Evolutionary conservation across 2,888 invertebrate species (phyloP).

Genomic region (Drosophila leonis): DNA sequence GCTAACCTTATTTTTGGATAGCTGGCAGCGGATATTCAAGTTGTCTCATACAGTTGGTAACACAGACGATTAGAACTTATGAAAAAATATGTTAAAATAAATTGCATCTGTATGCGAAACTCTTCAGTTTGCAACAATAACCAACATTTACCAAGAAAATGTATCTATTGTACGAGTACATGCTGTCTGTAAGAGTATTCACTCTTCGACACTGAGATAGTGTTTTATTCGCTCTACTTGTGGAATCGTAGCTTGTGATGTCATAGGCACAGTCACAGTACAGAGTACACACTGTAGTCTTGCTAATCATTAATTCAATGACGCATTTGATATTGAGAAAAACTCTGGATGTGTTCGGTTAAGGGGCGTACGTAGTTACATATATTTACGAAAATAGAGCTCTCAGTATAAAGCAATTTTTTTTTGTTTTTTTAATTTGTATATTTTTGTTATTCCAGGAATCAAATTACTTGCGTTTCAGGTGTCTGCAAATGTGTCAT

Average conservation of each 20-base stretch:
- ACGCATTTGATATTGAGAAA: slow-evolving; percentile 6
- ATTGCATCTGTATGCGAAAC: too few species aligned
- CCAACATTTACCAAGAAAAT: neutral
- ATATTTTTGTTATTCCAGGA: neutral
- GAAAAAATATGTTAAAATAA: too few species aligned
- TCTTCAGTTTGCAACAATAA: too few species aligned
- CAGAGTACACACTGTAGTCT: neutral
- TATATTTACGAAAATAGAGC: neutral
- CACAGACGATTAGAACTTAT: neutral
- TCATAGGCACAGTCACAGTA: slow-evolving; percentile 17
- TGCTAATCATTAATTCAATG: neutral
- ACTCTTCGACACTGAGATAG: neutral
- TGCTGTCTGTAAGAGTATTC: neutral
- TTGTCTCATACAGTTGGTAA: neutral
- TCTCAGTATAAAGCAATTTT: neutral
- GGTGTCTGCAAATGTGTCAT: neutral
- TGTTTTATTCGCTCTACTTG: neutral
- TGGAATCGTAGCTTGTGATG: slow-evolving; percentile 27
- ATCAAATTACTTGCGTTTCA: neutral
- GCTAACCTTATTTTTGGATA: neutral
- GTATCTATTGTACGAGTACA: neutral
- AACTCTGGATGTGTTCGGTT: neutral
- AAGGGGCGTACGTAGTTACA: too few species aligned
- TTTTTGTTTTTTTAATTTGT: neutral
- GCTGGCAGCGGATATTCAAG: neutral